Conservation (phyloP, 92 coral and sea anemone species). For the Porites lobata region DNA sequence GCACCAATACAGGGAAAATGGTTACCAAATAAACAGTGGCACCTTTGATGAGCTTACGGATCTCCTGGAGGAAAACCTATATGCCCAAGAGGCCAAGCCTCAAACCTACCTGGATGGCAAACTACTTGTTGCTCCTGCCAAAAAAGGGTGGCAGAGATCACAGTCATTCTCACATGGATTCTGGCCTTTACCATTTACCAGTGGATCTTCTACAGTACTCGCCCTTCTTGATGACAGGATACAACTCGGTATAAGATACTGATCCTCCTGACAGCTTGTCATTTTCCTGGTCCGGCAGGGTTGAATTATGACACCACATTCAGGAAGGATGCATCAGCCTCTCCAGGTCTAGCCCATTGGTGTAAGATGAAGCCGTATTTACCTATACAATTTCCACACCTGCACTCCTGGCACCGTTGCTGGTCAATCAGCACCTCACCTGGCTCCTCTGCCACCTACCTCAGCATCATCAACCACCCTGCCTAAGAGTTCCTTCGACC, state of each 20-base stretch:
- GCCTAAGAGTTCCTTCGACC: background rate
- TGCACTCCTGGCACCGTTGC: background rate
- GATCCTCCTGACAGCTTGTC: slow-evolving; percentile 24
- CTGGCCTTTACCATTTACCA: slow-evolving; percentile 30
- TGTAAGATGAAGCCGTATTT: slow-evolving; percentile 33
- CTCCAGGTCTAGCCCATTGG: slow-evolving; percentile 10
- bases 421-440: background rate
- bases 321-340: background rate
- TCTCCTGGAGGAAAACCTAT: slow-evolving; percentile 13
- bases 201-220: slow-evolving; percentile 6
- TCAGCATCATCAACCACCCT: no score
- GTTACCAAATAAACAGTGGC: background rate
- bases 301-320: slow-evolving; percentile 33
- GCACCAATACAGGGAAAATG: no score
- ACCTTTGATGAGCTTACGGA: slow-evolving; percentile 13
- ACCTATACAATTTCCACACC: slow-evolving; percentile 33
- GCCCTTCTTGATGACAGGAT: slow-evolving; percentile 20
- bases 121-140: background rate
- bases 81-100: slow-evolving; percentile 7
- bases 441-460: background rate
- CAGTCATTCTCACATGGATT: slow-evolving; percentile 17
- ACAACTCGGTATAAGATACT: slow-evolving; percentile 24
- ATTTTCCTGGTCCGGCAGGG: slow-evolving; percentile 36
- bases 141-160: background rate
- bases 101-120: slow-evolving; percentile 1